Evolutionary conservation across 2,797 vertebrate genomes (phyloP).

Genomic region (Emys orbicularis): DNA sequence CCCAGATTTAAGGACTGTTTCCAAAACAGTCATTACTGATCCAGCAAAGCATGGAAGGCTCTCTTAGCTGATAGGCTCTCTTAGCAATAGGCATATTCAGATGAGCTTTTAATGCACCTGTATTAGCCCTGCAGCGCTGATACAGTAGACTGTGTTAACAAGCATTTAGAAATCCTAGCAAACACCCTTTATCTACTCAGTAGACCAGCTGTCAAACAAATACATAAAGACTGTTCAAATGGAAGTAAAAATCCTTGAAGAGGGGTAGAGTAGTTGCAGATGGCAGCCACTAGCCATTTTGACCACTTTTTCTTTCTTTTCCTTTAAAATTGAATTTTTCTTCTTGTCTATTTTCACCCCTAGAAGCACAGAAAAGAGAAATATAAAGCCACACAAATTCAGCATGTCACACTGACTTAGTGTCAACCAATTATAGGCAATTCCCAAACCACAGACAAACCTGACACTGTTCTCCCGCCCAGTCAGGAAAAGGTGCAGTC

Average conservation of each 20-base stretch:
- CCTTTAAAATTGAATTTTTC: not conserved
- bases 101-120: not conserved
- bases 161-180: not conserved
- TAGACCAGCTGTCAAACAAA: not conserved
- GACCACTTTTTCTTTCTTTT: too few species aligned
- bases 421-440: not conserved
- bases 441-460: not conserved
- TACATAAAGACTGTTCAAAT: not conserved
- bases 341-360: not conserved
- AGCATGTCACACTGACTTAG: not conserved
- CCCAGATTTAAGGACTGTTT: not conserved
- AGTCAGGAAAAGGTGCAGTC: not conserved
- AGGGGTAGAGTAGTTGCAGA: not conserved
- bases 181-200: not conserved
- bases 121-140: fast-evolving
- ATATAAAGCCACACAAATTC: not conserved
- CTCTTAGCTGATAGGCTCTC: fast-evolving
- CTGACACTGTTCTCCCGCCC: not conserved
- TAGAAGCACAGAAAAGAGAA: not conserved
- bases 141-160: not conserved
- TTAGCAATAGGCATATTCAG: fast-evolving
- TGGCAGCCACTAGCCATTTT: fast-evolving
- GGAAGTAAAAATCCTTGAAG: not conserved
- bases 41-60: not conserved
- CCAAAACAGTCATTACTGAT: not conserved